phyloP scores from a whole-genome alignment of 2,797 vertebrate species.

The Cynodonichthys magdalenae region DNA sequence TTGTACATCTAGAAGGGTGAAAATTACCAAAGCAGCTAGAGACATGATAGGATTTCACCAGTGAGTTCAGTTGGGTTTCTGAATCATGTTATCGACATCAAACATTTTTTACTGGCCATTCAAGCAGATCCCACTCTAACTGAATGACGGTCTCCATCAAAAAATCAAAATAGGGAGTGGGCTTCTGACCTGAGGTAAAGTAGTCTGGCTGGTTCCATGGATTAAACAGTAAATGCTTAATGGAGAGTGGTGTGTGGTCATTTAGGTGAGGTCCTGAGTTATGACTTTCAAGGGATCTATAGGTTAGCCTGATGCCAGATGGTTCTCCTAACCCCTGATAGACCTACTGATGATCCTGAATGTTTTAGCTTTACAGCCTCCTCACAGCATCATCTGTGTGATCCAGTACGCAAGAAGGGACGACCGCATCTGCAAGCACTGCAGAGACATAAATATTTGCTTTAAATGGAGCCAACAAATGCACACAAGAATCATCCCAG shows the following conservation, averaged over 20 bases:
- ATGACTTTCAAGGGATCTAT: constrained; percentile 52
- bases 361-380: constrained; percentile 39
- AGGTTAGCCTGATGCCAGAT: constrained; percentile 58
- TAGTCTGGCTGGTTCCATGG: constrained; percentile 52
- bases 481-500: constrained; percentile 31
- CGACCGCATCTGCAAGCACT: constrained; percentile 5
- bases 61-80: constrained; percentile 4
- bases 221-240: constrained; percentile 72
- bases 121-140: constrained; percentile 53
- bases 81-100: constrained; percentile 47
- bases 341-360: constrained; percentile 28
- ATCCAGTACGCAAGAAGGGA: constrained; percentile 25
- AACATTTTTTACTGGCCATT: constrained; percentile 42
- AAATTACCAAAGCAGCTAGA: constrained; percentile 32
- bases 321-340: constrained; percentile 30
- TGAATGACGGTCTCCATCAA: constrained; percentile 50
- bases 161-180: constrained; percentile 24
- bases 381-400: constrained; percentile 45
- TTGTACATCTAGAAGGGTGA: constrained; percentile 20
- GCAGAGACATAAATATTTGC: constrained; percentile 54
- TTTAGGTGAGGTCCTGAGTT: constrained; percentile 57
- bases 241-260: constrained; percentile 56
- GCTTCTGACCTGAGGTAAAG: constrained; percentile 48
- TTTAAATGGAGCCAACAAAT: constrained; percentile 40
- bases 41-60: constrained; percentile 8